Base-by-base conservation (phyloP, 1,140 invertebrate genomes). In the Drosophila mayri region DNA sequence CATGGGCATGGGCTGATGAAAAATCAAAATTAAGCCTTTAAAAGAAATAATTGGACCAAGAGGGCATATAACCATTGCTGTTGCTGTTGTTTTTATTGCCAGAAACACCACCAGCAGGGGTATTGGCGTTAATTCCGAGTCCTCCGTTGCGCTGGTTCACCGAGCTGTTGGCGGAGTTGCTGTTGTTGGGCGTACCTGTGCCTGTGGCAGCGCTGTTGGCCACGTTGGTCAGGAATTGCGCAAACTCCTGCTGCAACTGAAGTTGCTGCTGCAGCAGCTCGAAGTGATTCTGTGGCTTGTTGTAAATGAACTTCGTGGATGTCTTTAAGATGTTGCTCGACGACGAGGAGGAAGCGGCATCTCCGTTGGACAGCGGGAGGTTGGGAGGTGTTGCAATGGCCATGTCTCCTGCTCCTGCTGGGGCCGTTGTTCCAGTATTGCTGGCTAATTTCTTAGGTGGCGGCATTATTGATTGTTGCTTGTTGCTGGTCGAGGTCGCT, bases 21-120 rank as follows among this genome's bases (percentile, higher is more conserved):
- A 30, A 65, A 64, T 35, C 22, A 22, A 71, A 71, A 14, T 6
- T 20, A 47, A 38, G 32, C 11, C n/a, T 66, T 76, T 90, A 90
- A 62, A 88, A 92, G 52, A 92, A 92, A 87, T 80, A 92, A 82
- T 92, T 92, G 6, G 90, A 92, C 87, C 88, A 90, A 37, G 90
- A 81, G 47, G 80, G 73, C 63, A 81, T 76, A 32, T 68, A 73
- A 52, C 65, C 78, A 14, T 77, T 83, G 61, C 71, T 62, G 28
- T 40, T 58, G 61, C 37, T 77, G 52, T 28, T 60, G 65, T 58
- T 81, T 50, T 61, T 82, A 18, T 57, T 75, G 25, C 66, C 44
- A 22, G 66, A 38, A 55, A 55, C 20, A 46, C 38, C 47, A 4
- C 63, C 47, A 9, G 63, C 32, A 8, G 47, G 11, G 4, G 63